Base-by-base conservation (phyloP, 2,113 vertebrate genomes). In the Apteryx owenii region DNA sequence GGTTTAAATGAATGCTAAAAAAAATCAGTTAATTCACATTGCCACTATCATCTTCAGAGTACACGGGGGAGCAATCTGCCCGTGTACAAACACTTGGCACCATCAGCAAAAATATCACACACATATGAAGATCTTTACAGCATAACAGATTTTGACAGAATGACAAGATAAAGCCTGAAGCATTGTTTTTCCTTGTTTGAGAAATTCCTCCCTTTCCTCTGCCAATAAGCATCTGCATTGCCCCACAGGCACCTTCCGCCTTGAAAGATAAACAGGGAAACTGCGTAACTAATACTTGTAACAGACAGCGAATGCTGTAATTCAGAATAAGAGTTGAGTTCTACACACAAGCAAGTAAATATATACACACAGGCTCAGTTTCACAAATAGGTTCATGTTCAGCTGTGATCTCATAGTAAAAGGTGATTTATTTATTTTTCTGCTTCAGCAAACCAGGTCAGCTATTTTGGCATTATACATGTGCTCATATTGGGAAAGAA, bases 121-220 rank as follows among this genome's bases (percentile, higher is more conserved):
- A 33, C 13, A 20, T 86, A 73, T 83, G 58, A 80, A 76, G 68
- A 53, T 73, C 80, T 87, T 80, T 92, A 81, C 80, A 89, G 73
- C 7, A 0, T 80, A 94, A 90, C 85, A 85, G 85, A 93, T 72
- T 94, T 88, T 90, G 85, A 84, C 83, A 91, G 68, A 9, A 64
- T 64, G 56, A 31, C 44, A 65, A 54, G 48, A 75, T 58, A 93
- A 95, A 83, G 36, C 46, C 85, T 42, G 15, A 4, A 53, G 38
- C 36, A 75, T 68, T 90, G 36, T 86, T 96, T 91, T 80, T 14
- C 62, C 90, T 92, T 68, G 40, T 80, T 94, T 95, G 79, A 42
- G 50, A 89, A 93, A 93, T 75, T 89, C 50, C 89, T 90, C 36
- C 33, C 12, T 95, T 94, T 88, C 44, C 8, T 87, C 40, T 95